phyloP scores from a whole-genome alignment of 37 sponge, comb jelly and placozoan genomes.

The Oopsacas minuta region DNA sequence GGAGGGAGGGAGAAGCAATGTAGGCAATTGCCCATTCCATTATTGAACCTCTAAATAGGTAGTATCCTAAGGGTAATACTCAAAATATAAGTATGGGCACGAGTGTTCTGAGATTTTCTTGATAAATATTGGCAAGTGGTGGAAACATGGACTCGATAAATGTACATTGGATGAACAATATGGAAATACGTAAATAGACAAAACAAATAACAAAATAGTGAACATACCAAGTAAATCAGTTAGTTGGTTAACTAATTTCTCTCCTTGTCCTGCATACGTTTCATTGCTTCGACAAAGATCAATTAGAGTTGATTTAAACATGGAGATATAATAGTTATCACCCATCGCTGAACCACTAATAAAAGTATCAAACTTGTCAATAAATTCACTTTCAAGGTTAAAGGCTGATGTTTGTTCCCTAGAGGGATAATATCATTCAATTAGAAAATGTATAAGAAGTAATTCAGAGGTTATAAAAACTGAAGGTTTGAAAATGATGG shows the following conservation, averaged over 20 bases:
- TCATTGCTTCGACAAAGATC: neutral
- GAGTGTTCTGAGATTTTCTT: too few species aligned
- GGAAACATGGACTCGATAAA: too few species aligned
- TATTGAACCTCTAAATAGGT: too few species aligned
- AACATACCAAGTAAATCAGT: neutral
- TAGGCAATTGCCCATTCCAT: too few species aligned
- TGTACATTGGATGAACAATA: too few species aligned
- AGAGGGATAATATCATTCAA: neutral
- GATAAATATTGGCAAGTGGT: too few species aligned
- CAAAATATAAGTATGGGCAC: too few species aligned
- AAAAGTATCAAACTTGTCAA: conserved; percentile 67
- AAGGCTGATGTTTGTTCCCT: neutral
- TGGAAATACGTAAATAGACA: too few species aligned
- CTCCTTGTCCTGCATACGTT: neutral
- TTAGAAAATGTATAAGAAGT: neutral
- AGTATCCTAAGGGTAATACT: too few species aligned
- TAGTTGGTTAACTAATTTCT: neutral
- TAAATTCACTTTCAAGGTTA: conserved; percentile 66
- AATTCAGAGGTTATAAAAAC: too few species aligned
- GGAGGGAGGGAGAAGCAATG: too few species aligned
- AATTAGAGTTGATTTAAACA: neutral
- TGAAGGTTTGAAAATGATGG: too few species aligned
- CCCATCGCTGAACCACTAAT: conserved; percentile 53
- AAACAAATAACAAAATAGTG: neutral
- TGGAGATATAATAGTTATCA: conserved; percentile 34